Conservation (phyloP, 2,797 vertebrate species). For the Petrocephalus schoutedeni region DNA sequence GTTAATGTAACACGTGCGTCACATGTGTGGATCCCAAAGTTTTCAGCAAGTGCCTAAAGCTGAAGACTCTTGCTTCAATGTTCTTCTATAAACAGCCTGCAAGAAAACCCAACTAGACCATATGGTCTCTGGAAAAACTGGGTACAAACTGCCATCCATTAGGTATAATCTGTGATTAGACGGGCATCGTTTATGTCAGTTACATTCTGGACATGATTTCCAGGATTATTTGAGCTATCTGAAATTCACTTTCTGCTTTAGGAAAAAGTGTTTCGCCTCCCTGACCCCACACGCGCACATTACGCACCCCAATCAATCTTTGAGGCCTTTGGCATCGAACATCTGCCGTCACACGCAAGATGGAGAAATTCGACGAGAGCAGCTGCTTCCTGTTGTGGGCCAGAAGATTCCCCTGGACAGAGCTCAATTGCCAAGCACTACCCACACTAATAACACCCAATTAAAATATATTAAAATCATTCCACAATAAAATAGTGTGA, state of each 20-base stretch:
- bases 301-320: background rate
- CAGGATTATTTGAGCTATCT: background rate
- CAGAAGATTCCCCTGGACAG: background rate
- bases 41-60: background rate
- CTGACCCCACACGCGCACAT: background rate
- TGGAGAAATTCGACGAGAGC: background rate
- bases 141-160: background rate
- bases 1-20: background rate
- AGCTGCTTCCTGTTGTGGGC: background rate
- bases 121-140: background rate
- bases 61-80: background rate
- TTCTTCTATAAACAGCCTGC: background rate
- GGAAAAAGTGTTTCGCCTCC: background rate
- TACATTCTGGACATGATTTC: background rate
- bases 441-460: background rate
- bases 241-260: slow-evolving; percentile 34
- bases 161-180: background rate
- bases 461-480: slow-evolving; percentile 16
- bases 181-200: background rate
- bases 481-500: background rate
- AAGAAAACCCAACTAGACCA: background rate
- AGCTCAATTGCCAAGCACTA: background rate
- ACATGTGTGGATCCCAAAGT: background rate
- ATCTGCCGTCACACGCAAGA: slow-evolving; percentile 6
- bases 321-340: background rate